Percentiles rank a stretch among this genome's conserved stretches.
phyloP scores from a whole-genome alignment of 2,888 invertebrate species.

The Lamellibrachia columna region DNA sequence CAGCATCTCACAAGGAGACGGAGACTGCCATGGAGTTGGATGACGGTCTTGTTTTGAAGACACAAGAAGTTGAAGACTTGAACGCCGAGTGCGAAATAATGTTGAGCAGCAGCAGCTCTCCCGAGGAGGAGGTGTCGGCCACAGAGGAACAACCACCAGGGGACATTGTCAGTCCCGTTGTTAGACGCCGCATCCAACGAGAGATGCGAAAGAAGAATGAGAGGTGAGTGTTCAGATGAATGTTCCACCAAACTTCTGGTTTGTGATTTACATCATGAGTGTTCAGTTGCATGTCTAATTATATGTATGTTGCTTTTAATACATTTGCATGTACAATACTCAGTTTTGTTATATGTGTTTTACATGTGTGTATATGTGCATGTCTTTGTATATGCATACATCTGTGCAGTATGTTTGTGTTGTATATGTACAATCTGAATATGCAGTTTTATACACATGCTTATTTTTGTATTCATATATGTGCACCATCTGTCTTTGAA shows the following conservation, averaged over 20 bases:
- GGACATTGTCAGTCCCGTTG: not conserved
- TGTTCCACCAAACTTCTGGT: not conserved
- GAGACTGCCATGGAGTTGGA: not conserved
- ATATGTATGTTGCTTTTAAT: not conserved
- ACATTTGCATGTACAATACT: not conserved
- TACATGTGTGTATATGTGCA: not conserved
- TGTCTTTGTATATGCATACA: not conserved
- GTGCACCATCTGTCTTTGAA: not conserved
- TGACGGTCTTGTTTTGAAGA: not conserved
- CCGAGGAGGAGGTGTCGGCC: not conserved
- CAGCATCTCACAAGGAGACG: not conserved
- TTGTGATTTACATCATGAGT: not conserved
- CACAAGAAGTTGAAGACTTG: not conserved
- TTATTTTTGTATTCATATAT: not conserved
- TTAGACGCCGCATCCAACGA: not conserved
- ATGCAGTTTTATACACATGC: too few species aligned
- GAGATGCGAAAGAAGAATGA: slow-evolving; percentile 4
- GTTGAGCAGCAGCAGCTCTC: not conserved
- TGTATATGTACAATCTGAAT: not conserved
- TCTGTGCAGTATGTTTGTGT: not conserved
- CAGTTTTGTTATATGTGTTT: not conserved
- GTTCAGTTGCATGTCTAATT: not conserved
- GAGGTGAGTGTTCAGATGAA: not conserved
- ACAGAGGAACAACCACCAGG: not conserved
- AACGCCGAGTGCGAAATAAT: not conserved